Percentiles rank a stretch among this genome's conserved stretches.
Evolutionary conservation across 2,797 vertebrate genomes (phyloP).

Genomic region (Cossypha dichroa): DNA sequence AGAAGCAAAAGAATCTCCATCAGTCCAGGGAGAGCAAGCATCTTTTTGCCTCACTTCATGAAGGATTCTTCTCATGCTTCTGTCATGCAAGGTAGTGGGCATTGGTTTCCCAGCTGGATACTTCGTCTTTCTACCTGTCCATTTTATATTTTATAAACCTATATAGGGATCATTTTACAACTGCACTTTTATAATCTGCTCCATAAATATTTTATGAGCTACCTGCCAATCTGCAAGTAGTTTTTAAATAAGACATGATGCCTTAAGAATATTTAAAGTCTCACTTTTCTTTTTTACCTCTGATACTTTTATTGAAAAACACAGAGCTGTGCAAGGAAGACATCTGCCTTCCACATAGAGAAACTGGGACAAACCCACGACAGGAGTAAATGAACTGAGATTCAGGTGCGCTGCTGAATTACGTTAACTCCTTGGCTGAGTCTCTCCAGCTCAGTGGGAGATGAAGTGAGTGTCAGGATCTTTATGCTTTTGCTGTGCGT

Average conservation of each 20-base stretch:
- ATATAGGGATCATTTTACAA: conserved; percentile 58
- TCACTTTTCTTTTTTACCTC: neutral
- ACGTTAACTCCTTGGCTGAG: neutral
- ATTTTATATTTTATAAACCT: conserved; percentile 60
- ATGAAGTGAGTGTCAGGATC: neutral
- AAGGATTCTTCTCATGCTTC: neutral
- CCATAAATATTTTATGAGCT: conserved; percentile 59
- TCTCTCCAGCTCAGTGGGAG: neutral
- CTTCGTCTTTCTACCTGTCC: conserved; percentile 42
- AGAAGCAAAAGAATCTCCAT: neutral
- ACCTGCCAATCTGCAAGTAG: conserved; percentile 59
- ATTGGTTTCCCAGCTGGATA: neutral
- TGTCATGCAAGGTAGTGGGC: neutral
- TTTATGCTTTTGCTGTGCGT: neutral
- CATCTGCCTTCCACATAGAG: conserved; percentile 10
- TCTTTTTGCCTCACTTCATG: neutral
- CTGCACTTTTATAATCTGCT: conserved; percentile 61
- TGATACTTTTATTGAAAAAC: conserved; percentile 39
- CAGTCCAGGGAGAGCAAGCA: neutral
- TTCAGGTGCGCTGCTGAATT: conserved; percentile 35
- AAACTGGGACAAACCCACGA: conserved; percentile 19
- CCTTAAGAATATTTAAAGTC: conserved; percentile 60
- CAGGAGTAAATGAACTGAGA: conserved; percentile 15
- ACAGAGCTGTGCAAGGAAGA: neutral
- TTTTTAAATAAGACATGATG: conserved; percentile 62